Percentiles rank a stretch among this genome's conserved stretches.
phyloP scores from a whole-genome alignment of 2,888 invertebrate genomes.

The Drosophila anceps region DNA sequence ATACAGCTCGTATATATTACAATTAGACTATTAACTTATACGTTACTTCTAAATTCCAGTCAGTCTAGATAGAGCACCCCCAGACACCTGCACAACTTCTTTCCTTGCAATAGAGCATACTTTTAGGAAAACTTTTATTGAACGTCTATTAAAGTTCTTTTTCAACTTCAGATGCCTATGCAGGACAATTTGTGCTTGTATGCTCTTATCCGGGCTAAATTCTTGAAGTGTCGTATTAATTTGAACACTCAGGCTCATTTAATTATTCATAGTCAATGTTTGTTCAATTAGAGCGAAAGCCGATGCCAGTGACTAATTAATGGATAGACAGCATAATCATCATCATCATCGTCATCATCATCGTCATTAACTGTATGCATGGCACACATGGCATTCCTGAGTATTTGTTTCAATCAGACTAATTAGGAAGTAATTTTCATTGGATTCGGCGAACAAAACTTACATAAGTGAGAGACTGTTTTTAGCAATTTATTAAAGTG shows the following conservation, averaged over 20 bases:
- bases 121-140: background rate
- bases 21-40: too few relatives aligned
- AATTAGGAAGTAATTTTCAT: slow-evolving; percentile 71
- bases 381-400: slow-evolving; percentile 37
- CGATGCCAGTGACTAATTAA: slow-evolving; percentile 60
- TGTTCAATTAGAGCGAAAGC: slow-evolving; percentile 64
- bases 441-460: background rate
- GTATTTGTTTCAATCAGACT: slow-evolving; percentile 59
- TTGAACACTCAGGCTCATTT: slow-evolving; percentile 41
- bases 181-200: slow-evolving; percentile 15
- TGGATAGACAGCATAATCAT: slow-evolving; percentile 25
- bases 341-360: background rate
- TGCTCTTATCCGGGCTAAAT: slow-evolving; percentile 1
- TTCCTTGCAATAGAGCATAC: background rate
- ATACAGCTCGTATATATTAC: background rate
- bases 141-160: background rate
- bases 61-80: background rate
- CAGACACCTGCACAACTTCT: background rate
- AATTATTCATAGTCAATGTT: slow-evolving; percentile 61
- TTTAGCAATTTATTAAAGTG: slow-evolving; percentile 17
- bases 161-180: slow-evolving; percentile 11
- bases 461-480: background rate
- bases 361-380: slow-evolving; percentile 36
- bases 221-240: slow-evolving; percentile 55
- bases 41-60: too few relatives aligned